Conservation (phyloP, 2,113 vertebrate genomes). For the Arenaria interpres region DNA sequence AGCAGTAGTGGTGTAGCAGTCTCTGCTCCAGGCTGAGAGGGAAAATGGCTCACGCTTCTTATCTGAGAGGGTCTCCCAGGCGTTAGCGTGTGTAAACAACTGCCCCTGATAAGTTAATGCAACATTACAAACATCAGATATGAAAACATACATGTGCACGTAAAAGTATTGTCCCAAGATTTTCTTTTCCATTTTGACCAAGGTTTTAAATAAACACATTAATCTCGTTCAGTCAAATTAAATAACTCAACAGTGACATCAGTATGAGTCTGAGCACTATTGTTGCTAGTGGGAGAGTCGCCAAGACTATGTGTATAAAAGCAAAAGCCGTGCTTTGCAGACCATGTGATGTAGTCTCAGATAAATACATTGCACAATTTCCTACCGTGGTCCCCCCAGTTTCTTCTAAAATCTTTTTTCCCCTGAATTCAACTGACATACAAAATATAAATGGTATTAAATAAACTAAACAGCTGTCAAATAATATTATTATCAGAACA, state of each 20-base stretch:
- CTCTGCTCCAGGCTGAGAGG: background rate
- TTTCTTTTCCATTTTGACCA: constrained; percentile 63
- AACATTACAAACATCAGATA: constrained; percentile 50
- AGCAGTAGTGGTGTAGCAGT: background rate
- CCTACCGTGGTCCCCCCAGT: background rate
- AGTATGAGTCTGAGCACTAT: constrained; percentile 63
- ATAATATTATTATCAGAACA: constrained; percentile 23
- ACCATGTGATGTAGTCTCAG: background rate
- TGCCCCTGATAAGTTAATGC: constrained; percentile 61
- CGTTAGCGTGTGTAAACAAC: constrained; percentile 40
- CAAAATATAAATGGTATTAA: constrained; percentile 8
- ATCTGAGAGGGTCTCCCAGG: constrained; percentile 31
- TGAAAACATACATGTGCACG: constrained; percentile 49
- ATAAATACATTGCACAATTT: constrained; percentile 48
- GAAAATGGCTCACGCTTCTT: constrained; percentile 42
- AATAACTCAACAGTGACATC: constrained; percentile 73
- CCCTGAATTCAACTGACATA: background rate
- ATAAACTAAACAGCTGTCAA: constrained; percentile 18
- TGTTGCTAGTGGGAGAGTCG: constrained; percentile 62
- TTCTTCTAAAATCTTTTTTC: constrained; percentile 10
- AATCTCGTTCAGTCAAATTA: constrained; percentile 70
- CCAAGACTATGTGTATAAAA: constrained; percentile 53
- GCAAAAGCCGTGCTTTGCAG: constrained; percentile 11
- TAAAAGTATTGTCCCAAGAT: constrained; percentile 41
- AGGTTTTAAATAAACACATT: constrained; percentile 74